Evolutionary conservation across 2,888 invertebrate species (phyloP).

Genomic region (Chaetoderma sp.): DNA sequence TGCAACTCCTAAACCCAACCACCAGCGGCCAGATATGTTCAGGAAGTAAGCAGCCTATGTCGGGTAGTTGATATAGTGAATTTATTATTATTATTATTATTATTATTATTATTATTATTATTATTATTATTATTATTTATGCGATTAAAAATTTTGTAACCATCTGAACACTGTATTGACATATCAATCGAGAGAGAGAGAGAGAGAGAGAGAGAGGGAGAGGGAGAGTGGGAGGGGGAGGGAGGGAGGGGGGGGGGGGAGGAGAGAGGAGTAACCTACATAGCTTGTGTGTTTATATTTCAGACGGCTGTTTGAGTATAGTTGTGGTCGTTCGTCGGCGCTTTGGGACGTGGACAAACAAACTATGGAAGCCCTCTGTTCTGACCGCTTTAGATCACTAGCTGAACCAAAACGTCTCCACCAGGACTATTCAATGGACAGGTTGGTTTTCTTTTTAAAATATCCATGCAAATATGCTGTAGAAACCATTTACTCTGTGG

Average conservation of each 20-base stretch:
- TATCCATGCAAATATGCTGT: not conserved
- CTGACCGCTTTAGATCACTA: conserved; percentile 42
- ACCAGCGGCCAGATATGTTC: conserved; percentile 43
- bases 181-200: not conserved
- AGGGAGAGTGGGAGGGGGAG: too few relatives aligned
- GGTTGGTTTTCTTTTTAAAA: too few relatives aligned
- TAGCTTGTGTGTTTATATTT: conserved; percentile 27
- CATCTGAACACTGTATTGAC: not conserved
- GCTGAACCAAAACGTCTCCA: conserved; percentile 45
- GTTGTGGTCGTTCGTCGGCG: conserved; percentile 56
- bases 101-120: not conserved
- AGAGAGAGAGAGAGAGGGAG: not conserved
- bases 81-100: not conserved
- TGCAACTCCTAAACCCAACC: conserved; percentile 52
- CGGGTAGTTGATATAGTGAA: not conserved
- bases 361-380: conserved; percentile 42
- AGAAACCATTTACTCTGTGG: not conserved
- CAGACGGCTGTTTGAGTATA: conserved; percentile 57
- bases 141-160: not conserved
- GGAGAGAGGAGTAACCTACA: too few relatives aligned
- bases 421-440: conserved; percentile 42
- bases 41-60: conserved; percentile 42
- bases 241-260: too few relatives aligned
- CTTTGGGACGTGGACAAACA: conserved; percentile 48
- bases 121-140: not conserved